Evolutionary conservation across 30 jellyfish, hydroid and myxozoan genomes (phyloP).

Genomic region (Mastigias papua): DNA sequence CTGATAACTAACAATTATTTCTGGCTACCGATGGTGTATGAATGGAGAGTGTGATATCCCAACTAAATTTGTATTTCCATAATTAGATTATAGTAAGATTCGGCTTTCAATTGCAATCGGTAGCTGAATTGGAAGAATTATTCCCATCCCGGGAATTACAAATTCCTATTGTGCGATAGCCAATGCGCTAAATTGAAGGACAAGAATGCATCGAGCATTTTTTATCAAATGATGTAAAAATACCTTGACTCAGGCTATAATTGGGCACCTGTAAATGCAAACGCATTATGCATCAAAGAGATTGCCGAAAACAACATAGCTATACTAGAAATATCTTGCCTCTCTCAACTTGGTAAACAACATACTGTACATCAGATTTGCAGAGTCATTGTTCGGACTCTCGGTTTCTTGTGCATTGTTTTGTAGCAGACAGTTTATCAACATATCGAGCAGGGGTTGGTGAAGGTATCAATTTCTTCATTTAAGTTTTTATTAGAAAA

Average conservation of each 20-base stretch:
- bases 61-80: neutral
- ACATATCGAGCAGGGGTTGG: too few relatives aligned
- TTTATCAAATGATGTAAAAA: neutral
- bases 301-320: neutral
- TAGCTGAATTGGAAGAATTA: neutral
- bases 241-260: constrained; percentile 4
- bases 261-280: constrained; percentile 51
- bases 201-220: neutral
- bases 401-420: too few relatives aligned
- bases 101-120: neutral
- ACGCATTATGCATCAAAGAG: constrained; percentile 31
- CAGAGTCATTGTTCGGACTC: too few relatives aligned
- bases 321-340: neutral
- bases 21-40: neutral
- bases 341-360: neutral
- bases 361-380: too few relatives aligned
- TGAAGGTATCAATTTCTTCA: too few relatives aligned
- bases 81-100: neutral
- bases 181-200: constrained; percentile 29
- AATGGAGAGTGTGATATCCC: neutral
- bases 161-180: neutral
- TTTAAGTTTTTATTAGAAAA: too few relatives aligned
- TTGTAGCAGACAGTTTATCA: too few relatives aligned
- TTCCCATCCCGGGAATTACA: neutral
- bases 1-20: too few relatives aligned